Percentiles rank a stretch among this genome's conserved stretches.
These are phyloP conservation scores for Ischnus inquisitorius DNA, from an alignment of 2,888 invertebrate species.

Conservation along the genomic window DNA sequence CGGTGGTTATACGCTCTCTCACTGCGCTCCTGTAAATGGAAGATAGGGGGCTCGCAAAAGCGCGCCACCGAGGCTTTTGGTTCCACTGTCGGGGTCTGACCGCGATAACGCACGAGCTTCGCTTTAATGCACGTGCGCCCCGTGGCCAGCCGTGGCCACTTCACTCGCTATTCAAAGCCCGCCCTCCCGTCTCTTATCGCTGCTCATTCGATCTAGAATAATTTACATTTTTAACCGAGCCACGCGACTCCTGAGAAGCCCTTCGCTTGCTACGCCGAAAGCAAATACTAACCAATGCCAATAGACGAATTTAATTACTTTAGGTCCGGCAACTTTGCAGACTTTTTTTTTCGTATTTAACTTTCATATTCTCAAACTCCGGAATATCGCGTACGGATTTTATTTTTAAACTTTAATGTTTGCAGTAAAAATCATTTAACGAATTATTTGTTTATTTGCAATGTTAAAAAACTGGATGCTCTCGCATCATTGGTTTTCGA, in stretches of 20 bases:
- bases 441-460: too few relatives aligned
- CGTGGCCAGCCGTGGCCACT: slow-evolving; percentile 35
- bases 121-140: slow-evolving; percentile 51
- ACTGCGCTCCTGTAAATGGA: slow-evolving; percentile 59
- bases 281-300: slow-evolving; percentile 10
- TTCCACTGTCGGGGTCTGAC: slow-evolving; percentile 64
- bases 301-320: slow-evolving; percentile 10
- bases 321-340: too few relatives aligned
- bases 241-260: not conserved
- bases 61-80: slow-evolving; percentile 49
- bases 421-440: too few relatives aligned
- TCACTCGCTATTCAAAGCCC: slow-evolving; percentile 34
- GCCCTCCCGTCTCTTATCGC: slow-evolving; percentile 20
- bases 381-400: too few relatives aligned
- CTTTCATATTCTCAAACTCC: too few relatives aligned
- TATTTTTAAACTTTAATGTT: too few relatives aligned
- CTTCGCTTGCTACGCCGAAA: not conserved
- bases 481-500: too few relatives aligned
- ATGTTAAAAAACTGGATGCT: too few relatives aligned
- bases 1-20: slow-evolving; percentile 53
- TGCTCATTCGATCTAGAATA: slow-evolving; percentile 51
- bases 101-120: slow-evolving; percentile 70
- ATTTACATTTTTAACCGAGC: slow-evolving; percentile 57
- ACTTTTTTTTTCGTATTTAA: too few relatives aligned
- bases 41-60: slow-evolving; percentile 57